phyloP scores from a whole-genome alignment of 2,797 vertebrate genomes.

The Oryzias sinensis region DNA sequence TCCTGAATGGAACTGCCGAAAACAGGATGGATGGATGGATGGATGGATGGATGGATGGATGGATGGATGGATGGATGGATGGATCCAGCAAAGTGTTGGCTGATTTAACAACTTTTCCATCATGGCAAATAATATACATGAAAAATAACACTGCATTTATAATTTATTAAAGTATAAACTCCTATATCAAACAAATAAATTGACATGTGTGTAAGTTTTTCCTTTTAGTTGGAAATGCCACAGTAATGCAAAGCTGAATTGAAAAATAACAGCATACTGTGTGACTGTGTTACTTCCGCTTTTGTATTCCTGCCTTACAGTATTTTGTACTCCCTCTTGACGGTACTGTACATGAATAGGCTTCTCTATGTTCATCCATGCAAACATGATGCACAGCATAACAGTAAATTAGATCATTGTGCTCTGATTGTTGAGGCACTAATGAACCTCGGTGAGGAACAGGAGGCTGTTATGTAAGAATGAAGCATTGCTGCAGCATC shows the following conservation, averaged over 20 bases:
- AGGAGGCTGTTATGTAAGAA: slow-evolving; percentile 11
- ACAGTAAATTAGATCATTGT: slow-evolving; percentile 53
- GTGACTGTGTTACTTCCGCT: slow-evolving; percentile 7
- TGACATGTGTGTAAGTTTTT: too few species aligned
- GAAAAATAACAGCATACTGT: background rate
- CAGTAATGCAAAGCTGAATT: background rate
- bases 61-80: too few species aligned
- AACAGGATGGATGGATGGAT: too few species aligned
- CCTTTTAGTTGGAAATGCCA: background rate
- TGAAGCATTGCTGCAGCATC: slow-evolving; percentile 5
- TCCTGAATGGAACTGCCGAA: too few species aligned
- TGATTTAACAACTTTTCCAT: too few species aligned
- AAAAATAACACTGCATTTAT: background rate
- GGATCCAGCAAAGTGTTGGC: too few species aligned
- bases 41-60: too few species aligned
- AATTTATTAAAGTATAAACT: background rate
- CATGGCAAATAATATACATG: background rate
- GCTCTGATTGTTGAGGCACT: slow-evolving; percentile 40
- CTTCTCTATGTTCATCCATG: slow-evolving; percentile 33
- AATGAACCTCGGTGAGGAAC: slow-evolving; percentile 19
- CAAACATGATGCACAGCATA: slow-evolving; percentile 41
- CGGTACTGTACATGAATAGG: slow-evolving; percentile 22
- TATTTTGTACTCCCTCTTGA: slow-evolving; percentile 9
- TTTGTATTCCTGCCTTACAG: background rate
- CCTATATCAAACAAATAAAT: background rate